phyloP scores from a whole-genome alignment of 2,888 invertebrate genomes.

The Micropterix aruncella region DNA sequence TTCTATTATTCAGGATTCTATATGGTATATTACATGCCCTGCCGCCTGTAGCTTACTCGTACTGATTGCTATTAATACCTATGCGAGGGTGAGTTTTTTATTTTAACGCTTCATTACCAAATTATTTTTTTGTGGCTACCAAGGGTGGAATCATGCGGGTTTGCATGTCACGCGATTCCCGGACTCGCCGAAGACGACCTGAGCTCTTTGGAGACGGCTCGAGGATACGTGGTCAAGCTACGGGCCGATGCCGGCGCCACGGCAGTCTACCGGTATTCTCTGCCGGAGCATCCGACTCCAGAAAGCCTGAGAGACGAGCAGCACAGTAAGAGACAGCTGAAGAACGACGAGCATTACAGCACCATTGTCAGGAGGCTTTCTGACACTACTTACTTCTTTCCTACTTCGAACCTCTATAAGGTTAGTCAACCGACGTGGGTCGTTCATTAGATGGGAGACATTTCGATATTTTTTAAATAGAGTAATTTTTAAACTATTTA shows the following conservation, averaged over 20 bases:
- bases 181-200: conserved; percentile 27
- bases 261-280: conserved; percentile 28
- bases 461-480: too few relatives aligned
- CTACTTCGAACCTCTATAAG: conserved; percentile 39
- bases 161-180: conserved; percentile 35
- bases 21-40: too few relatives aligned
- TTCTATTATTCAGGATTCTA: too few relatives aligned
- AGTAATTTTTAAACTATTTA: too few relatives aligned
- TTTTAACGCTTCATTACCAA: too few relatives aligned
- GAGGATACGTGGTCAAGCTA: conserved; percentile 40
- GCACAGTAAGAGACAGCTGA: conserved; percentile 36
- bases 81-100: too few relatives aligned
- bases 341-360: conserved; percentile 41
- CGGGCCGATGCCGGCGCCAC: conserved; percentile 24
- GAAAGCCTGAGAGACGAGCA: conserved; percentile 17
- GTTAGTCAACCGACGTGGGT: too few relatives aligned
- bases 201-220: conserved; percentile 30
- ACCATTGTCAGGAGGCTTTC: conserved; percentile 42
- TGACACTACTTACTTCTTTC: conserved; percentile 42
- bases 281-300: conserved; percentile 18
- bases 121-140: too few relatives aligned
- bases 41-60: too few relatives aligned
- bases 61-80: too few relatives aligned
- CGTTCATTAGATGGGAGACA: too few relatives aligned
- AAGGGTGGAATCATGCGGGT: conserved; percentile 43